These are phyloP conservation scores for Enteromius paludinosus DNA, from an alignment of 2,797 vertebrate genomes.

Conservation along the genomic window DNA sequence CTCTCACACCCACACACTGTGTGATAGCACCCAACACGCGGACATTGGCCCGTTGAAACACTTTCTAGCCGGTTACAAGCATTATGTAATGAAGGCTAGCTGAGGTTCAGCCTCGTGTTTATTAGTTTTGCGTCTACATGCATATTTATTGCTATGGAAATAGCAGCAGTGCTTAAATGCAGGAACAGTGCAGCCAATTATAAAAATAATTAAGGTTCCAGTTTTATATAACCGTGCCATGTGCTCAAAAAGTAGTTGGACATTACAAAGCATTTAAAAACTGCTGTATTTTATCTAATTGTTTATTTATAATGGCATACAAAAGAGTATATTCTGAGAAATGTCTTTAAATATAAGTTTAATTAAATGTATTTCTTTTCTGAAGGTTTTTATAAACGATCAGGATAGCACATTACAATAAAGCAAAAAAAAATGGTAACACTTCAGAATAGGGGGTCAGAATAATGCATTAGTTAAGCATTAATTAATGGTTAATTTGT, in stretches of 20 bases:
- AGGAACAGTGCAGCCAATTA: conserved; percentile 6
- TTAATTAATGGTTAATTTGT: too few relatives aligned
- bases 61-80: conserved; percentile 18
- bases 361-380: too few relatives aligned
- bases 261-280: background rate
- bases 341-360: background rate
- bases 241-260: conserved; percentile 2
- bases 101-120: conserved; percentile 12
- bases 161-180: background rate
- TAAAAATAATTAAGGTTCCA: conserved; percentile 4
- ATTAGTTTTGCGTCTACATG: conserved; percentile 15
- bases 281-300: background rate
- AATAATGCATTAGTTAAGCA: too few relatives aligned
- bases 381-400: too few relatives aligned
- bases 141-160: background rate
- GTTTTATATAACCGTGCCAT: background rate
- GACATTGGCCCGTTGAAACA: conserved; percentile 28
- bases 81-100: conserved; percentile 28
- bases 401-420: too few relatives aligned
- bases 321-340: background rate
- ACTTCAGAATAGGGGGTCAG: too few relatives aligned
- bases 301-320: background rate
- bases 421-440: too few relatives aligned
- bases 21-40: conserved; percentile 30
- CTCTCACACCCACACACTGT: conserved; percentile 53